phyloP scores from a whole-genome alignment of 2,113 vertebrate genomes.

The Poeciliopsis prolifica region DNA sequence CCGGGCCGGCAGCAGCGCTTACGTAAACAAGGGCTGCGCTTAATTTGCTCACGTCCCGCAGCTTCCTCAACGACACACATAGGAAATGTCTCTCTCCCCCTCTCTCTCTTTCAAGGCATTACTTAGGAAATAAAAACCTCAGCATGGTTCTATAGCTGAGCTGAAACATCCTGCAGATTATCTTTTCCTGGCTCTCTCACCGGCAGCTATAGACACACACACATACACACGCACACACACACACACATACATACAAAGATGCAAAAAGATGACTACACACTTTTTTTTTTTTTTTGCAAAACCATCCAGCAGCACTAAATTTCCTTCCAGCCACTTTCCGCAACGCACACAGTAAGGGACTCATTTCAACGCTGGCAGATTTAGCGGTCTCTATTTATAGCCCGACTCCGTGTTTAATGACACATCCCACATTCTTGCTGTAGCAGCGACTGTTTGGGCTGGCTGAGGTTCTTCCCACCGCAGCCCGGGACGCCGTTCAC shows the following conservation, averaged over 20 bases:
- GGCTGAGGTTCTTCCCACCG: conserved; percentile 36
- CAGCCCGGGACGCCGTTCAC: conserved; percentile 15
- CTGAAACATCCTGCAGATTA: conserved; percentile 69
- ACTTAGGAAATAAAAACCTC: conserved; percentile 52
- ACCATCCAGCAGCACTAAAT: conserved; percentile 36
- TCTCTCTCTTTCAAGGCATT: conserved; percentile 34
- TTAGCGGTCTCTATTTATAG: conserved; percentile 73
- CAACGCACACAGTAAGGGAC: conserved; percentile 49
- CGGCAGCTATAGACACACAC: conserved; percentile 38
- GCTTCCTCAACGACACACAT: conserved; percentile 29
- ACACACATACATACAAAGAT: conserved; percentile 2
- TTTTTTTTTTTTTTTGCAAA: neutral
- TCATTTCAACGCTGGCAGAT: conserved; percentile 62
- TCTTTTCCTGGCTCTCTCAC: conserved; percentile 59
- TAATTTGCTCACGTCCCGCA: conserved; percentile 14
- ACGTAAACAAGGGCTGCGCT: conserved; percentile 45
- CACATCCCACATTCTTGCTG: conserved; percentile 49
- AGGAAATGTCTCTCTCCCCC: conserved; percentile 13
- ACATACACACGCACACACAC: neutral
- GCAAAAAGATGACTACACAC: conserved; percentile 14
- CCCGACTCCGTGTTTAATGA: conserved; percentile 52
- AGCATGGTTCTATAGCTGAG: conserved; percentile 44
- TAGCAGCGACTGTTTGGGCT: conserved; percentile 49
- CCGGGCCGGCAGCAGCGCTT: conserved; percentile 15
- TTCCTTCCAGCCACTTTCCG: conserved; percentile 30